Base-by-base conservation (phyloP, 2,888 invertebrate genomes). In the Leptinotarsa peninsularis region DNA sequence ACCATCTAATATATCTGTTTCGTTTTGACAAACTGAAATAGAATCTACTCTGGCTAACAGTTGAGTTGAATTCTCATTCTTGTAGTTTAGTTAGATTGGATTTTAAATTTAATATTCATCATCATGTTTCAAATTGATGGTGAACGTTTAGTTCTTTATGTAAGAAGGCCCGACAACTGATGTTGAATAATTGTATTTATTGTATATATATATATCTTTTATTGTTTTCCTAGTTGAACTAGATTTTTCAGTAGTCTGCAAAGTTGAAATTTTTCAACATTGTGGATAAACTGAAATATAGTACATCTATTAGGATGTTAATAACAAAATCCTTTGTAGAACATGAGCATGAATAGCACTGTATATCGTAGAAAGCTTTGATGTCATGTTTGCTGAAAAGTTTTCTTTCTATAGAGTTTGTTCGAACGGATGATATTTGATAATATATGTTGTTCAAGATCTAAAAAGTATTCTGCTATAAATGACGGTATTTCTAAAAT, bases 11-110 rank as follows among this genome's bases (percentile, higher is more conserved):
- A 54, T 18, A 54, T n/a, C 54, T 5, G 4, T 52, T 52, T 27
- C 27, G 27, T 52, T 52, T 52, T 52, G 52, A 52, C n/a, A 52
- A n/a, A n/a, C n/a, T 7, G 18, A 54, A 54, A 54, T 54, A n/a
- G 54, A 54, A 54, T 18, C 18, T 54, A 54, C 54, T 18, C 18
- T n/a, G 17, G 18, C 7, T 5, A n/a, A 52, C 15, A 52, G 17
- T 52, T 52, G 50, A 54, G n/a, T 54, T 54, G 52, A 54, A 54
- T 17, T 54, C 43, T 54, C 52, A 54, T n/a, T 54, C 18, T 54
- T n/a, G n/a, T 54, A 43, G n/a, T 54, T 17, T n/a, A 7, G 17
- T 54, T 54, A n/a, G 52, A 7, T 54, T 54, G 10, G 2, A 50
- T 50, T 15, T 50, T 50, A 4, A 50, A 50, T 33, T 33, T 50